Evolutionary conservation across 2,113 vertebrate genomes (phyloP), one percentile per base, ranked within the genome.

Genomic region (Papio anubis): DNA sequence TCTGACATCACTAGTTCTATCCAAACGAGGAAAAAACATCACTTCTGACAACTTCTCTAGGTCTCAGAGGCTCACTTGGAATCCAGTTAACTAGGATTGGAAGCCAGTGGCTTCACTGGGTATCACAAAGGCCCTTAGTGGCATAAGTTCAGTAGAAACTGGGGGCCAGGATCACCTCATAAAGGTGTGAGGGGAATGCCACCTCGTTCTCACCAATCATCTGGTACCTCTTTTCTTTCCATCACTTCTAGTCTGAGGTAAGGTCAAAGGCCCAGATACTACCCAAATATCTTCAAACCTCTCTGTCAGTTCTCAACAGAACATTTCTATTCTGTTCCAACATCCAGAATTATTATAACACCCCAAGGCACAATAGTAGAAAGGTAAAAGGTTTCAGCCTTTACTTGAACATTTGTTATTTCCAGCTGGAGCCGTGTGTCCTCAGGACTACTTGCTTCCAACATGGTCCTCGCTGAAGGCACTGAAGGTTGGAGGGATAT

Each of bases 271-370:
- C 75, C 99, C 99, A n/a, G 99, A 99, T 45, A 99, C 98, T 6
- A 99, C 75, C 99, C 99, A 99, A 40, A 99, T 98, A 40, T 99
- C 99, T 78, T 99, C 98, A 97, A 99, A 99, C 75, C 98, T 98
- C 93, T 99, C 98, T 0, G 99, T 99, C 96, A 99, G 95, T 8
- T 99, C 99, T 78, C 99, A 98, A 93, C 99, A 99, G 96, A 99
- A 99, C 98, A 99, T 99, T 98, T 99, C 99, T 97, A 99, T 98
- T 93, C 99, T 99, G 98, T 99, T 99, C 99, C 99, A 99, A 97
- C 99, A 99, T 52, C 99, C 99, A 82, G 99, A 99, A 79, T 99
- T 99, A 97, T 99, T 99, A 85, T 99, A 98, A 98, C 99, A 98
- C 99, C 99, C 98, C 99, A 99, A 97, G 99, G 99, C 35, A 99